Evolutionary conservation across 2,888 invertebrate genomes (phyloP).

Genomic region (Limulus polyphemus): DNA sequence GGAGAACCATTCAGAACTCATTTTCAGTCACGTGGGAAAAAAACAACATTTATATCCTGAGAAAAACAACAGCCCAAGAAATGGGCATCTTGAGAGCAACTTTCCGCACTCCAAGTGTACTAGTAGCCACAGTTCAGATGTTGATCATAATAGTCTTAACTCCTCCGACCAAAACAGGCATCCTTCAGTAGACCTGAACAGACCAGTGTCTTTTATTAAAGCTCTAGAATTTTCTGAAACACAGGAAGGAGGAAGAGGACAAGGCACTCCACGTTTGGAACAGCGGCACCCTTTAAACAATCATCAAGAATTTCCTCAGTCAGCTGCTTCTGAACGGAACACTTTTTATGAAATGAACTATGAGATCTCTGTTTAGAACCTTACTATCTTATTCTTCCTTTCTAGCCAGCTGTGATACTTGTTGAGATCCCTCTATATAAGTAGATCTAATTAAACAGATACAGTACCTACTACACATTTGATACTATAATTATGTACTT

Average conservation of each 20-base stretch:
- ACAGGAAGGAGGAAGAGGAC: conserved; percentile 22
- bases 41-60: conserved; percentile 2
- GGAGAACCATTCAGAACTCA: not conserved
- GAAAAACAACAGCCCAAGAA: conserved; percentile 1
- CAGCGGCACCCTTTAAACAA: conserved; percentile 5
- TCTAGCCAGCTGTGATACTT: too few species aligned
- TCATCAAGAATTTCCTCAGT: not conserved
- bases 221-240: conserved; percentile 37
- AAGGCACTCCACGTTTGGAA: conserved; percentile 7
- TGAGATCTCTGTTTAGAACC: conserved; percentile 26
- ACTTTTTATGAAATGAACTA: conserved; percentile 28
- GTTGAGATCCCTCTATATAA: too few species aligned
- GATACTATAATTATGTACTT: too few species aligned
- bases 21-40: conserved; percentile 7
- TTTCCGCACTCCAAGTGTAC: conserved; percentile 3
- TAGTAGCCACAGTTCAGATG: conserved; percentile 1
- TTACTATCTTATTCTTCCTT: not conserved
- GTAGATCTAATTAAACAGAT: too few species aligned
- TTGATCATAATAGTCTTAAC: conserved; percentile 1
- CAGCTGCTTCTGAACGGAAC: conserved; percentile 12
- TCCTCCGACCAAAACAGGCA: conserved; percentile 7
- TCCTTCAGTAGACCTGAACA: conserved; percentile 9
- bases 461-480: too few species aligned
- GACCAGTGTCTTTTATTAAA: conserved; percentile 29
- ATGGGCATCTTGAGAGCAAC: not conserved